Conservation (phyloP, 1,140 invertebrate genomes). For the Bombus consobrinus region DNA sequence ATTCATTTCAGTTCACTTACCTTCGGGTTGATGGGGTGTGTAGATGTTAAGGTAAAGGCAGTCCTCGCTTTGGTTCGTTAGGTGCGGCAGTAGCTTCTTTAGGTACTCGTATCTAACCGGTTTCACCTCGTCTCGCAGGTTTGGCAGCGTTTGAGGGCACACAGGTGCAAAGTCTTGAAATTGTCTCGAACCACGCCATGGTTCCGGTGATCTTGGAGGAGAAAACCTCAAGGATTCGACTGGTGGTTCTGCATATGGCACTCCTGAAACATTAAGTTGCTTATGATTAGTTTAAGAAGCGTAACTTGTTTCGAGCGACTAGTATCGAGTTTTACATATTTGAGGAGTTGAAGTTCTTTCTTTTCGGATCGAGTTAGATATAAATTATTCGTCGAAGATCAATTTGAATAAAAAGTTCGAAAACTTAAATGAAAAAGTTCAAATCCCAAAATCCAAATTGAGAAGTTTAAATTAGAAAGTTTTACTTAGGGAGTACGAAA, state of each 20-base stretch:
- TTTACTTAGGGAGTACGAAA: not conserved
- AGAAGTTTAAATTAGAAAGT: not conserved
- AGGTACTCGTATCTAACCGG: constrained; percentile 88
- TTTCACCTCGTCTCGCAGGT: constrained; percentile 84
- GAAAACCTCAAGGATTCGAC: constrained; percentile 92
- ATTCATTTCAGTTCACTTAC: constrained; percentile 66
- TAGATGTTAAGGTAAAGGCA: constrained; percentile 97
- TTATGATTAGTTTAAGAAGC: not conserved
- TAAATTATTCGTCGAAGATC: not conserved
- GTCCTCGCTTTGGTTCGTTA: constrained; percentile 94
- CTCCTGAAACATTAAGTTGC: constrained; percentile 82
- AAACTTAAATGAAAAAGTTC: not conserved
- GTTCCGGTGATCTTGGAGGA: constrained; percentile 89
- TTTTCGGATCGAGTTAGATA: not conserved
- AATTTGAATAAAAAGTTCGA: not conserved
- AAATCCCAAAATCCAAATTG: not conserved
- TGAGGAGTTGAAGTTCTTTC: not conserved
- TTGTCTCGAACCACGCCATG: constrained; percentile 88
- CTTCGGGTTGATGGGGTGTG: constrained; percentile 89
- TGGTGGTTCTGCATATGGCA: constrained; percentile 96
- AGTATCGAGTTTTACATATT: not conserved
- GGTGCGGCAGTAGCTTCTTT: constrained; percentile 86
- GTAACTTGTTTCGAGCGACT: not conserved
- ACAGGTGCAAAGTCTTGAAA: constrained; percentile 91
- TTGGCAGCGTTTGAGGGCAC: constrained; percentile 91